phyloP scores from a whole-genome alignment of 2,113 vertebrate genomes.

The Hyaena hyaena region DNA sequence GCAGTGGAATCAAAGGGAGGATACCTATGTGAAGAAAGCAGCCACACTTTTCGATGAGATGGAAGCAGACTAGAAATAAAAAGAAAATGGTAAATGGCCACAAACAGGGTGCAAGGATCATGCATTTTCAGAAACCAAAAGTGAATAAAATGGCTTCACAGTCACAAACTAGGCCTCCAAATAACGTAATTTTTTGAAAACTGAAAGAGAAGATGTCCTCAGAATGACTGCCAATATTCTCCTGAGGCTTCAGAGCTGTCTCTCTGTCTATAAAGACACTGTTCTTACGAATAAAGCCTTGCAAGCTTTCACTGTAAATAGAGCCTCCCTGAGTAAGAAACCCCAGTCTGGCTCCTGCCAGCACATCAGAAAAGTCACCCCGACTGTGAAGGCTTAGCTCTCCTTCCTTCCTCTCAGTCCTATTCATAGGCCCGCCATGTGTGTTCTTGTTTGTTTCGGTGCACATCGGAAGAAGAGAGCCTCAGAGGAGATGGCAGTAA shows the following conservation, averaged over 20 bases:
- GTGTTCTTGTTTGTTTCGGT: conserved; percentile 1
- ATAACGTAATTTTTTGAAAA: background rate
- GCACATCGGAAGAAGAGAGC: background rate
- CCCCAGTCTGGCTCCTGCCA: background rate
- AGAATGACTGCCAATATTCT: conserved; percentile 17
- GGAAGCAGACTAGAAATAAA: background rate
- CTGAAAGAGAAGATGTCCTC: background rate
- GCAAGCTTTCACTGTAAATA: conserved; percentile 26
- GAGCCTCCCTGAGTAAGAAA: background rate
- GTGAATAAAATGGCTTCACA: background rate
- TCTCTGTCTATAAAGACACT: conserved; percentile 3
- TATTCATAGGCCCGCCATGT: background rate
- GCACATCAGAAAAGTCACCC: background rate
- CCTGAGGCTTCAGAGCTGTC: conserved; percentile 6
- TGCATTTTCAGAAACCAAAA: background rate
- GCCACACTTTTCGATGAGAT: background rate
- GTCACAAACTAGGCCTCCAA: background rate
- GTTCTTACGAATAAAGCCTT: background rate
- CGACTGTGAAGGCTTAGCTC: background rate
- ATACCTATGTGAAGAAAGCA: background rate
- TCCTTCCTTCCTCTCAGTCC: background rate
- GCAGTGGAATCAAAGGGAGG: background rate
- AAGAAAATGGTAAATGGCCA: background rate
- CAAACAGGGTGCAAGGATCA: background rate
- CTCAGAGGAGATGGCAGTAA: background rate